Percentiles rank a stretch among this genome's conserved stretches.
Conservation (phyloP, 2,888 invertebrate species). For the Hypomecis atomaria region DNA sequence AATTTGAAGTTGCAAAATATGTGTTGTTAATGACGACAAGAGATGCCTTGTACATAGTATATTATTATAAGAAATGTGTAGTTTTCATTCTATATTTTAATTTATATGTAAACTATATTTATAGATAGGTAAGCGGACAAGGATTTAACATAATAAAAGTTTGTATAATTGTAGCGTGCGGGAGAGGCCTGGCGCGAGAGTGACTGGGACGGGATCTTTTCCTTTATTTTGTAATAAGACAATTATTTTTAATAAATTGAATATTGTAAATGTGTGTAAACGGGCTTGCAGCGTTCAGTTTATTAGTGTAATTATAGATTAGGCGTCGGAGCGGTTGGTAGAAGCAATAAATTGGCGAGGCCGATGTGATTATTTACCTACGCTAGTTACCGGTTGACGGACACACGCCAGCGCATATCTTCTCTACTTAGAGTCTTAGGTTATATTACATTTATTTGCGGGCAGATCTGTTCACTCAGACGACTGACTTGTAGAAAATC, state of each 20-base stretch:
- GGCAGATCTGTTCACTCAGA: background rate
- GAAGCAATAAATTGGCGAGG: constrained; percentile 39
- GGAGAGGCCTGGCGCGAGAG: constrained; percentile 58
- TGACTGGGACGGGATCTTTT: constrained; percentile 43
- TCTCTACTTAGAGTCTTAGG: constrained; percentile 54
- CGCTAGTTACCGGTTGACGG: constrained; percentile 66
- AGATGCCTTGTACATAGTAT: constrained; percentile 82
- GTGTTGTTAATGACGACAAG: constrained; percentile 53
- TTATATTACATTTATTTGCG: constrained; percentile 29
- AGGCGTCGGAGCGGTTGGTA: constrained; percentile 50
- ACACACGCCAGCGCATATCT: constrained; percentile 49
- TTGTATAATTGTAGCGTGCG: constrained; percentile 53
- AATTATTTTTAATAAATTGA: constrained; percentile 63
- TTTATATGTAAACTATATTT: constrained; percentile 82
- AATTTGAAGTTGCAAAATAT: constrained; percentile 19
- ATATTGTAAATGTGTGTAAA: constrained; percentile 67
- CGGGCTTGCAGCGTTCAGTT: constrained; percentile 80
- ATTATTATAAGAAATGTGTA: constrained; percentile 76
- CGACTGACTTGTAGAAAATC: background rate
- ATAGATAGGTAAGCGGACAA: constrained; percentile 69
- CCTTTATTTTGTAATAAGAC: constrained; percentile 55
- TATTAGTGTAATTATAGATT: constrained; percentile 45
- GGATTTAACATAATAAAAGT: constrained; percentile 70
- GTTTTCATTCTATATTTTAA: constrained; percentile 82
- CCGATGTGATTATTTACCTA: constrained; percentile 48